Base-by-base conservation (phyloP, 1,140 invertebrate species). In the Zeugodacus cucurbitae region DNA sequence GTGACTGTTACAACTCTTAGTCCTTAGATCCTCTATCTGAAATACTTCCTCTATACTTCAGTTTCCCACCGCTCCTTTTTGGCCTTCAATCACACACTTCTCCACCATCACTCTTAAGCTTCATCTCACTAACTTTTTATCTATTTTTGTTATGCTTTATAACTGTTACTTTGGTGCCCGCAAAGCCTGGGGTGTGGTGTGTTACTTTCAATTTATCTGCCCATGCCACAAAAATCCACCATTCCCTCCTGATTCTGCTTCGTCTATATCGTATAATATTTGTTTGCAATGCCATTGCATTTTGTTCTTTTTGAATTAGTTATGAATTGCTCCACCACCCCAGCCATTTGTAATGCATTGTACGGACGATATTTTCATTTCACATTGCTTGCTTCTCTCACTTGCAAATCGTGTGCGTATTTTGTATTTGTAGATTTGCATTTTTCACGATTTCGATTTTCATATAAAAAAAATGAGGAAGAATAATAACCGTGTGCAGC, bases 401-500 rank as follows among this genome's bases (percentile, higher is more conserved):
- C 44, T 82, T 82, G 67, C 67, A 74, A 22, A 41, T 26, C 14
- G 64, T 67, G 29, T 32, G 64, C 26, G 29, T 67, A 32, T 74
- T 74, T 74, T 41, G 5, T 32, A 17, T 48, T 44, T 82, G 44
- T 48, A 37, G 4, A 82, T 82, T 82, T 82, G 22, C 37, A 82
- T 82, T 26, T 82, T 82, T 44, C 26, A 26, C 41, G n/a, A 82
- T 82, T 82, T 74, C 74, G n/a, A 48, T 82, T 48, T 82, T 82
- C 37, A 26, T 82, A 44, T 82, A 82, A 82, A 74, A 2, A 32
- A 67, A 67, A 67, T 26, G 59, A 22, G 7, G 59, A 8, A 70
- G 34, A 41, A 54, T 11, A 54, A 54, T 54, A 54, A 54, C 48
- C 48, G 48, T 11, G 48, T 17, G 48, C 48, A 4, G 8, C 34